Conservation (phyloP, 2,888 invertebrate genomes). For the Anticlea derivata region DNA sequence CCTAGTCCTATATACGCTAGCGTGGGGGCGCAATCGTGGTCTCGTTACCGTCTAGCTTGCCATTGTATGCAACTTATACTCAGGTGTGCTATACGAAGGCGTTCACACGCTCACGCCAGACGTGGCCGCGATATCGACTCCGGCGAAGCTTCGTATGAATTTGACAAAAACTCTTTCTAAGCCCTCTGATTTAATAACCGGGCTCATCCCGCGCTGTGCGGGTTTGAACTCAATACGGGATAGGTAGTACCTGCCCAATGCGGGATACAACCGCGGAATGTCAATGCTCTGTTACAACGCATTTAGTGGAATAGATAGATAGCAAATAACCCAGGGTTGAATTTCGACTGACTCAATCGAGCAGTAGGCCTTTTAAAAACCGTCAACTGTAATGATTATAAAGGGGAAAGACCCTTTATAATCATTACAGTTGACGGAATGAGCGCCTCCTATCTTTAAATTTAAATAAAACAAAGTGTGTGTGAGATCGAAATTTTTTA, state of each 20-base stretch:
- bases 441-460: not conserved
- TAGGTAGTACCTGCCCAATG: slow-evolving; percentile 5
- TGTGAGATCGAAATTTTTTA: not conserved
- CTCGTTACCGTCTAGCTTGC: too few species aligned
- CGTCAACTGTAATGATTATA: too few species aligned
- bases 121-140: too few species aligned
- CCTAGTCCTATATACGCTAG: too few species aligned
- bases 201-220: slow-evolving; percentile 68
- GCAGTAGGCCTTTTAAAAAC: too few species aligned
- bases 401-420: too few species aligned
- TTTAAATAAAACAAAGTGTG: not conserved
- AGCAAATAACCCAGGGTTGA: slow-evolving; percentile 60
- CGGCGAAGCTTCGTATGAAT: too few species aligned
- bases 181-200: slow-evolving; percentile 81
- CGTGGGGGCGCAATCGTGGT: too few species aligned
- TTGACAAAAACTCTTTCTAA: too few species aligned
- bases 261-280: slow-evolving; percentile 53
- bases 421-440: not conserved
- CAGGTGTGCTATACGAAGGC: too few species aligned
- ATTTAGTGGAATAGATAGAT: slow-evolving; percentile 73
- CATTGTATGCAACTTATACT: too few species aligned
- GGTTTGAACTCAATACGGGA: slow-evolving; percentile 45
- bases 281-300: slow-evolving; percentile 67
- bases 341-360: slow-evolving; percentile 35
- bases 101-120: too few species aligned